phyloP scores from a whole-genome alignment of 2,113 vertebrate genomes.

The Diglossa brunneiventris region DNA sequence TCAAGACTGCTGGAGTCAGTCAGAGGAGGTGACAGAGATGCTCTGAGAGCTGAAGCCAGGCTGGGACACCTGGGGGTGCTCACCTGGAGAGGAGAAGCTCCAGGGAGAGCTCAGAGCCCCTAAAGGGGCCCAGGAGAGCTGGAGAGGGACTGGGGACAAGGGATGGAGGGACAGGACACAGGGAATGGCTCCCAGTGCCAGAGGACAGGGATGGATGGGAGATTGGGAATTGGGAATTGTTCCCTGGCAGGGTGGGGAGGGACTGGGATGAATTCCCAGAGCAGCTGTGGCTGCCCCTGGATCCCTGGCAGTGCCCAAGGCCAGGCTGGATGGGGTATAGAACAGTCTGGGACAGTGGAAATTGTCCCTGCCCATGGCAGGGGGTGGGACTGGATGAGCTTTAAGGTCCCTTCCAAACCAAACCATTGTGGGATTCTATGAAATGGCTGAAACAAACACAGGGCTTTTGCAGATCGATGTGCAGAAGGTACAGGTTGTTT shows the following conservation, averaged over 20 bases:
- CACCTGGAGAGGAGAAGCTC: not conserved
- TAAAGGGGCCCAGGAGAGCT: not conserved
- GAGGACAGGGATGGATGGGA: rapidly evolving
- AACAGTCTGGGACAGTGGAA: rapidly evolving
- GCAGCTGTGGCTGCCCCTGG: not conserved
- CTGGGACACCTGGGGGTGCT: not conserved
- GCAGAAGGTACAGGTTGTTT: not conserved
- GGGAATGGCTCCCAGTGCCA: not conserved
- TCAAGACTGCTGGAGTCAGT: not conserved
- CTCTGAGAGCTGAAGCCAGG: not conserved
- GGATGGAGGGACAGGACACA: not conserved
- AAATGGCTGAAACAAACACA: not conserved
- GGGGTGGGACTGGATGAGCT: rapidly evolving
- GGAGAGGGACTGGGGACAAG: not conserved
- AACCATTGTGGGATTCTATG: not conserved
- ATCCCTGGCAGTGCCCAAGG: not conserved
- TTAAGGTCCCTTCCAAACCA: not conserved
- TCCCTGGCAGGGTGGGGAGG: rapidly evolving
- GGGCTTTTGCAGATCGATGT: rapidly evolving
- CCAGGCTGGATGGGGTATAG: rapidly evolving
- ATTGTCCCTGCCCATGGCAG: not conserved
- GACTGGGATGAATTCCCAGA: not conserved
- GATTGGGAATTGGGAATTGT: rapidly evolving
- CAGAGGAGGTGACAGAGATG: not conserved
- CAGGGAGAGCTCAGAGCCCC: not conserved